Conservation (phyloP, 1,140 invertebrate species). For the Penaeus chinensis region DNA sequence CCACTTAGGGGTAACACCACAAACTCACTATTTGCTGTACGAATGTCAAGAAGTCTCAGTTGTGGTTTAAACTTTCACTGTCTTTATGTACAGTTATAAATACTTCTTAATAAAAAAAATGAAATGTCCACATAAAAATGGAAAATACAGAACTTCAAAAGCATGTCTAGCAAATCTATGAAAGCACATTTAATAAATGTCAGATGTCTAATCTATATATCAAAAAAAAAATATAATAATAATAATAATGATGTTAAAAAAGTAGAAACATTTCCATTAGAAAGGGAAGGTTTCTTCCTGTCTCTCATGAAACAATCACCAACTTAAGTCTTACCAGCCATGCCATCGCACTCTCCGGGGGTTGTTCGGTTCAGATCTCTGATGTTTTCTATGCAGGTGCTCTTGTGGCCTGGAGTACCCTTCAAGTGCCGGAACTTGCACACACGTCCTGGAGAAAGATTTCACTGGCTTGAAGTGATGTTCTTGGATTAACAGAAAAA, state of each 20-base stretch:
- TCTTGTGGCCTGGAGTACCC: constrained; percentile 89
- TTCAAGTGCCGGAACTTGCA: constrained; percentile 94
- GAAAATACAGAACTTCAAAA: too few species aligned
- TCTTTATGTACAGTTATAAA: too few species aligned
- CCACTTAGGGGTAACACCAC: constrained; percentile 89
- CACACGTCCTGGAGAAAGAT: constrained; percentile 78
- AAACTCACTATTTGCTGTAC: constrained; percentile 81
- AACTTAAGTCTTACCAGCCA: constrained; percentile 76
- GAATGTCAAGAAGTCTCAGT: not conserved
- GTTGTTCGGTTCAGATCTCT: constrained; percentile 90
- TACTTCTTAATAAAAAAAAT: too few species aligned
- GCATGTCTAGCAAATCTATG: too few species aligned
- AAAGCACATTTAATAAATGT: too few species aligned
- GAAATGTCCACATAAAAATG: too few species aligned
- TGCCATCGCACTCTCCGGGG: constrained; percentile 92
- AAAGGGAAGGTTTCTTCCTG: not conserved
- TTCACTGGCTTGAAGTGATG: not conserved
- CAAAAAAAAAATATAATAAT: too few species aligned
- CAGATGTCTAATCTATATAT: too few species aligned
- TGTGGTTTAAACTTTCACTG: too few species aligned
- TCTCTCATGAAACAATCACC: too few species aligned
- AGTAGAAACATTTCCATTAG: not conserved
- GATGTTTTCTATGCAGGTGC: constrained; percentile 91
- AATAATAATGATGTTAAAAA: too few species aligned
- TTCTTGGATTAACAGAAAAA: not conserved